Evolutionary conservation across 2,113 vertebrate species (phyloP).

Genomic region (Trematocara unimaculatum): DNA sequence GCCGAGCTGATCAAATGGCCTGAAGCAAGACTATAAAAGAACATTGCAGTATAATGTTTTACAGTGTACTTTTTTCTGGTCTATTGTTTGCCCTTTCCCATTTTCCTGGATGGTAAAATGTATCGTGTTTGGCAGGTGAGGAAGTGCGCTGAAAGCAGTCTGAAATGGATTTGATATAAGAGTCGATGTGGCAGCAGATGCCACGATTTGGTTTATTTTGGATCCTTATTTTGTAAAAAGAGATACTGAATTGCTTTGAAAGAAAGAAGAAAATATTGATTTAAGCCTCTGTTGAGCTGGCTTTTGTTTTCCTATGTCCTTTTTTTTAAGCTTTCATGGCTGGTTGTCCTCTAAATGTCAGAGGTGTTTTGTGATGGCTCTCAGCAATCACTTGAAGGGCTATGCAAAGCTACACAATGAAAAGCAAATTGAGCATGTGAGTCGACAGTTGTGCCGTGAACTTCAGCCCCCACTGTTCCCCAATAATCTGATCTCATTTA

Average conservation of each 20-base stretch:
- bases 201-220: conserved; percentile 15
- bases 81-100: conserved; percentile 55
- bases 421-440: conserved; percentile 41
- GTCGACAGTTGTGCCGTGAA: conserved; percentile 44
- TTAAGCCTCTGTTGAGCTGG: neutral
- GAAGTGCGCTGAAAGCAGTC: neutral
- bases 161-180: conserved; percentile 13
- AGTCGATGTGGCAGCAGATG: conserved; percentile 12
- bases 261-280: conserved; percentile 12
- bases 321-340: conserved; percentile 12
- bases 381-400: conserved; percentile 35
- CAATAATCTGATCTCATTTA: conserved; percentile 53
- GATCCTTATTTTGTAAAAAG: conserved; percentile 2
- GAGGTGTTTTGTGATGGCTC: conserved; percentile 44
- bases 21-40: conserved; percentile 48
- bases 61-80: conserved; percentile 46
- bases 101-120: conserved; percentile 25
- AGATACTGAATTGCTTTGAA: neutral
- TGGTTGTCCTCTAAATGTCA: conserved; percentile 62
- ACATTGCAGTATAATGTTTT: conserved; percentile 58
- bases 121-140: conserved; percentile 33
- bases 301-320: conserved; percentile 6
- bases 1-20: conserved; percentile 65
- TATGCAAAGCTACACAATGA: conserved; percentile 9
- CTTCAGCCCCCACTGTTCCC: conserved; percentile 34